phyloP scores from a whole-genome alignment of 2,888 invertebrate species.

The Choreutis nemorana region DNA sequence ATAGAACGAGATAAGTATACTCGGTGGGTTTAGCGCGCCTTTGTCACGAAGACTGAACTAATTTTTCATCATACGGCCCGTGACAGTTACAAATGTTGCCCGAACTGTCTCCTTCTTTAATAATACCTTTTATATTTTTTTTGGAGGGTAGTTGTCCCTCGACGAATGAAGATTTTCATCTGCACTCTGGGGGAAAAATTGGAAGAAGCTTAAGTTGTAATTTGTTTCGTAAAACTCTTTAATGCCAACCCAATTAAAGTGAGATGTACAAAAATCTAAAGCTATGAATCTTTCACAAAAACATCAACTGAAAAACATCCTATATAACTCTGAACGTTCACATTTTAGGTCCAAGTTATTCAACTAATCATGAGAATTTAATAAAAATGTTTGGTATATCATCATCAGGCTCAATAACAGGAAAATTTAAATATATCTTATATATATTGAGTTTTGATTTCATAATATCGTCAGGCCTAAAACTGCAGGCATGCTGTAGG shows the following conservation, averaged over 20 bases:
- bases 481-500: no score
- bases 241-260: conserved; percentile 34
- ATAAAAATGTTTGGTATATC: no score
- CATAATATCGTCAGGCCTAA: no score
- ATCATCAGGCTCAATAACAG: no score
- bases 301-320: no score
- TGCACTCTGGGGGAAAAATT: conserved; percentile 41
- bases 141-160: conserved; percentile 61
- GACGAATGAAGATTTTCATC: conserved; percentile 57
- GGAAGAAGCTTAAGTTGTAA: conserved; percentile 53
- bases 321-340: no score
- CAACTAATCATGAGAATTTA: no score
- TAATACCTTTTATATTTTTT: conserved; percentile 64
- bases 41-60: conserved; percentile 64
- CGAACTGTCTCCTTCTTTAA: conserved; percentile 68
- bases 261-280: no score
- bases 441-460: no score
- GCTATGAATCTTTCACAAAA: no score
- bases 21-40: conserved; percentile 59
- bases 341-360: no score
- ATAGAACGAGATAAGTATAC: conserved; percentile 41
- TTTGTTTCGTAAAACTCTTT: conserved; percentile 45
- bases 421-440: no score
- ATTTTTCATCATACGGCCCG: conserved; percentile 68
- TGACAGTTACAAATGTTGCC: conserved; percentile 66